These are phyloP conservation scores for Pipistrellus nathusii DNA, from an alignment of 2,797 vertebrate genomes.

Conservation along the genomic window DNA sequence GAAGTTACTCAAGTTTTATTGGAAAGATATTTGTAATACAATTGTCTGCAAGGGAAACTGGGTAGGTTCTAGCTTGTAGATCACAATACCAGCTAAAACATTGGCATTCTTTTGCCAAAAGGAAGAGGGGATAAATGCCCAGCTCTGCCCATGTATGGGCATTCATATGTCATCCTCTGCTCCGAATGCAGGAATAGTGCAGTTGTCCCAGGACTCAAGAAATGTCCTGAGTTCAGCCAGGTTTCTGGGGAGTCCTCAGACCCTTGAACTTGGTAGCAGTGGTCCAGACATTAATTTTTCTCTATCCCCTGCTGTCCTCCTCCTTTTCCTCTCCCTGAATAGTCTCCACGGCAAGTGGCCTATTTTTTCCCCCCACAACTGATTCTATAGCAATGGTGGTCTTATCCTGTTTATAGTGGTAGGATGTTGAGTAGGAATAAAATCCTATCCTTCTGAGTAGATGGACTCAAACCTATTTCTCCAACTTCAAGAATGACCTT, in stretches of 20 bases:
- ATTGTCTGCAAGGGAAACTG: neutral
- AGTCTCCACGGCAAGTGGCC: neutral
- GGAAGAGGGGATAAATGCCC: neutral
- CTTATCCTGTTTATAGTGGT: neutral
- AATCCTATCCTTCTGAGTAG: constrained; percentile 38
- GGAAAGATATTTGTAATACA: neutral
- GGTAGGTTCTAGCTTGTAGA: neutral
- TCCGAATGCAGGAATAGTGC: neutral
- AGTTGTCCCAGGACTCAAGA: neutral
- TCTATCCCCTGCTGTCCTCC: neutral
- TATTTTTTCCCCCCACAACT: constrained; percentile 8
- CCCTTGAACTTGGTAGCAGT: neutral
- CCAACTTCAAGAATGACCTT: constrained; percentile 38
- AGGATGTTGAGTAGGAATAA: neutral
- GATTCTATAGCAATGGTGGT: neutral
- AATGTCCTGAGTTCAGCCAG: neutral
- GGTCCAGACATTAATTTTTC: neutral
- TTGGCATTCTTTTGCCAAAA: neutral
- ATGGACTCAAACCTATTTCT: constrained; percentile 55
- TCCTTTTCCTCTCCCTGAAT: constrained; percentile 1
- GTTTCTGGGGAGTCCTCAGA: neutral
- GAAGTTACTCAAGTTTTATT: neutral
- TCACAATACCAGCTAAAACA: neutral
- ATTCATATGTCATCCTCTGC: neutral
- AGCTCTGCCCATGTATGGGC: neutral